phyloP scores from a whole-genome alignment of 1,140 invertebrate genomes.

The Drosophila subobscura region DNA sequence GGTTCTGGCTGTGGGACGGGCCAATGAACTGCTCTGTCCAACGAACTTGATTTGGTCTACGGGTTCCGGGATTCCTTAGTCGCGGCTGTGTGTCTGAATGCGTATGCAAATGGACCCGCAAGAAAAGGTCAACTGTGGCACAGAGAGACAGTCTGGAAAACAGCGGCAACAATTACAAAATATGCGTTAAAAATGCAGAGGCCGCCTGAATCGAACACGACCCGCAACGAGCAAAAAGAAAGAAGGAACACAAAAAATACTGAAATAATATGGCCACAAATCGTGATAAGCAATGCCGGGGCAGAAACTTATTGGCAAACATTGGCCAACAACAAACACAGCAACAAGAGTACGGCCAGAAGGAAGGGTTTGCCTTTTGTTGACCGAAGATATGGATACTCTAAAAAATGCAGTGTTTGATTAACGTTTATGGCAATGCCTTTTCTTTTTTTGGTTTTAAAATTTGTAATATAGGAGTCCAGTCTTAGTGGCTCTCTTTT shows the following conservation, averaged over 20 bases:
- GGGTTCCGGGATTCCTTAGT: slow-evolving; percentile 15
- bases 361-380: no score
- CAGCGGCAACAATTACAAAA: slow-evolving; percentile 78
- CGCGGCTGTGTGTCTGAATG: slow-evolving; percentile 27
- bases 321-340: slow-evolving; percentile 64
- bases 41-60: slow-evolving; percentile 77
- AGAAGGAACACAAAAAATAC: slow-evolving; percentile 44
- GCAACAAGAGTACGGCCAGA: slow-evolving; percentile 40
- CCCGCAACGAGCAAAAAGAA: slow-evolving; percentile 36
- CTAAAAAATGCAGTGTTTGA: no score
- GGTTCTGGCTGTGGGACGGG: slow-evolving; percentile 38
- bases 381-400: no score
- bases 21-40: slow-evolving; percentile 73
- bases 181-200: slow-evolving; percentile 79
- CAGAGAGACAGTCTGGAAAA: slow-evolving; percentile 6
- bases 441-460: no score
- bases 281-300: slow-evolving; percentile 79
- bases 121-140: slow-evolving; percentile 67
- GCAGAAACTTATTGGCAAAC: slow-evolving; percentile 75
- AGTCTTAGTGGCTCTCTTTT: no score
- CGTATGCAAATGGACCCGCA: slow-evolving; percentile 73
- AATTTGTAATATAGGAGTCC: no score
- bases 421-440: no score
- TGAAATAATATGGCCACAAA: slow-evolving; percentile 81
- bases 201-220: slow-evolving; percentile 73